A percentile compares a stretch with the other conserved stretches of the same genome.
Conservation (phyloP, 2,888 invertebrate species). For the Chrysodeixis includens region DNA sequence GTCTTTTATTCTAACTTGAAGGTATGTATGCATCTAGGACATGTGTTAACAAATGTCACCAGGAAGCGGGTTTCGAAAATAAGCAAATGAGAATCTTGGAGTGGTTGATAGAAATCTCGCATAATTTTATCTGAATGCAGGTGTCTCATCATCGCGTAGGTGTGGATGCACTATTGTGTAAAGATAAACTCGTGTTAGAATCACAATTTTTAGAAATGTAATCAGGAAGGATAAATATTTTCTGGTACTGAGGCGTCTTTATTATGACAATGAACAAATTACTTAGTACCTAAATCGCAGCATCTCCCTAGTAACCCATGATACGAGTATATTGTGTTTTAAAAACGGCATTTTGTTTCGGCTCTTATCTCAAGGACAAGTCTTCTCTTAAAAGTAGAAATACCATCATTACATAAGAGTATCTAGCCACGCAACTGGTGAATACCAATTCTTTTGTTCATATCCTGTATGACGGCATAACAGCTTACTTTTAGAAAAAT, state of each 20-base stretch:
- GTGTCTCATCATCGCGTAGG: not conserved
- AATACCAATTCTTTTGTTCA: constrained; percentile 42
- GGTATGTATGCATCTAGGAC: constrained; percentile 34
- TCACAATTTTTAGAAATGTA: not conserved
- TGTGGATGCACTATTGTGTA: not conserved
- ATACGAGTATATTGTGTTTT: not conserved
- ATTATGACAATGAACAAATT: too few species aligned
- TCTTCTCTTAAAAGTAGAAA: constrained; percentile 22
- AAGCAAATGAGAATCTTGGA: constrained; percentile 43
- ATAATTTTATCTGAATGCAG: constrained; percentile 10
- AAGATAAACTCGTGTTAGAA: not conserved
- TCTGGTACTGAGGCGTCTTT: too few species aligned
- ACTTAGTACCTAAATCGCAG: too few species aligned
- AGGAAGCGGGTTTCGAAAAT: constrained; percentile 32
- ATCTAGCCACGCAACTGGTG: constrained; percentile 26
- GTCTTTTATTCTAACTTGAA: constrained; percentile 9
- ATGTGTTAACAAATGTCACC: constrained; percentile 22
- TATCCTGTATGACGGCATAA: constrained; percentile 44
- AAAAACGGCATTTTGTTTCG: not conserved
- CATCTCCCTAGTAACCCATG: too few species aligned
- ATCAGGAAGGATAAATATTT: not conserved
- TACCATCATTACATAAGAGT: constrained; percentile 40
- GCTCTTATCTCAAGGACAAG: not conserved
- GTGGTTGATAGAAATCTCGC: constrained; percentile 34
- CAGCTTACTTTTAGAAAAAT: constrained; percentile 2